Evolutionary conservation across 1,140 invertebrate genomes (phyloP), one percentile per base, ranked within the genome.

Genomic region (Hycleus phaleratus): DNA sequence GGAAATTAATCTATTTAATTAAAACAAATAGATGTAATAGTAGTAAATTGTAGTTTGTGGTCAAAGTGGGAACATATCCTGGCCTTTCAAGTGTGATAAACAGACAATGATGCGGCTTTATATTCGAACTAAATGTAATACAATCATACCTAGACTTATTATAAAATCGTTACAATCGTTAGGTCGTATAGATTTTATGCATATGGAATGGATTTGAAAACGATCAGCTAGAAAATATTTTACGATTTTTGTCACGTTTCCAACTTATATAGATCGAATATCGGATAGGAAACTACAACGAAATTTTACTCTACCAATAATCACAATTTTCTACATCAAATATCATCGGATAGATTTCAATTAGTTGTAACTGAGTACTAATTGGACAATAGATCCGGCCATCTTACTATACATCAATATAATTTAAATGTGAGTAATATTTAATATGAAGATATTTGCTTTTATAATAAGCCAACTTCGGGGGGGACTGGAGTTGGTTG

Each of bases 381-480:
- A 71, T 71, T 71, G 66, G 69, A 64, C 54, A 58, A 58, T 53
- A 56, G 59, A 54, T 63, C 52, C 61, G 52, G 12, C 45, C 18
- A 11, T 10, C 18, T 9, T 11, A 42, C 9, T 32, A 32, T 42
- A 10, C 61, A 49, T 39, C 58, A 61, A 67, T 67, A 68, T 71
- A 71, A 69, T 69, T 71, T 69, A 66, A 71, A 71, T 71, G 68
- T 71, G 67, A 71, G 69, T 64, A 67, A 63, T 68, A 69, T 68
- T 71, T 68, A 71, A 71, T 67, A 62, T 67, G 57, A 59, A 63
- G 62, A 64, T 68, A 68, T 67, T 67, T 70, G 67, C 62, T 65
- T 67, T 68, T 68, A 60, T 68, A 62, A 65, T 67, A 54, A 52
- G 42, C 44, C 45, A 43, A 32, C 32, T 32, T 18, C 18, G 18